A percentile compares a stretch with the other conserved stretches of the same genome.
Conservation (phyloP, 2,888 invertebrate species). For the Pseudoips prasinana region DNA sequence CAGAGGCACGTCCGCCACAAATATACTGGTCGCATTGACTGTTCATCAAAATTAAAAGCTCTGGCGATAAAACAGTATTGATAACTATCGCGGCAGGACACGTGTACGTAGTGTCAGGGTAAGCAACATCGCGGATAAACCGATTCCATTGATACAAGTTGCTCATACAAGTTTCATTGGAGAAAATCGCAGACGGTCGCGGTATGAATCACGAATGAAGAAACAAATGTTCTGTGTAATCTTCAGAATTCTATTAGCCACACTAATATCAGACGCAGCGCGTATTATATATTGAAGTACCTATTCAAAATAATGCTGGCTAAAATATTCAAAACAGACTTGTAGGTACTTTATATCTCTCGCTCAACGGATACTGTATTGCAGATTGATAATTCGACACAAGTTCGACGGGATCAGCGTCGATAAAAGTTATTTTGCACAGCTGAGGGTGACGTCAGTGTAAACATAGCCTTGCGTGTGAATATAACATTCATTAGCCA, state of each 20-base stretch:
- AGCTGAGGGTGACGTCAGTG: constrained; percentile 42
- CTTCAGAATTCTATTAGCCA: constrained; percentile 14
- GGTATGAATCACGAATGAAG: constrained; percentile 21
- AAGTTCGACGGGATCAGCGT: constrained; percentile 32
- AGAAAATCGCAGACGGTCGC: constrained; percentile 9
- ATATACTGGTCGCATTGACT: constrained; percentile 53
- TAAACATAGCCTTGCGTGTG: constrained; percentile 44
- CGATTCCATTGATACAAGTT: constrained; percentile 18
- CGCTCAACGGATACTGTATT: constrained; percentile 4
- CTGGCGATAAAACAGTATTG: constrained; percentile 48
- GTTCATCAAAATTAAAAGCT: constrained; percentile 53
- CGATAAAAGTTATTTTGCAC: constrained; percentile 37
- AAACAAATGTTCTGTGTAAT: constrained; percentile 21
- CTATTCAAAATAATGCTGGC: too few relatives aligned
- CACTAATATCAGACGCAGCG: constrained; percentile 15
- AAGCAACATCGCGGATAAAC: constrained; percentile 28
- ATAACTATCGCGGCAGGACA: constrained; percentile 30
- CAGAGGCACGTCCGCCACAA: constrained; percentile 48
- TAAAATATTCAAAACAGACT: too few relatives aligned
- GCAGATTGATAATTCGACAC: constrained; percentile 33
- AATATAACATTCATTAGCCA: constrained; percentile 40
- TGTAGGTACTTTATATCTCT: too few relatives aligned
- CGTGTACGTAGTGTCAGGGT: constrained; percentile 35
- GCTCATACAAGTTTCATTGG: constrained; percentile 3
- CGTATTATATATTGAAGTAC: constrained; percentile 10